phyloP scores from a whole-genome alignment of 2,888 invertebrate genomes.

The Epirrhoe alternata region DNA sequence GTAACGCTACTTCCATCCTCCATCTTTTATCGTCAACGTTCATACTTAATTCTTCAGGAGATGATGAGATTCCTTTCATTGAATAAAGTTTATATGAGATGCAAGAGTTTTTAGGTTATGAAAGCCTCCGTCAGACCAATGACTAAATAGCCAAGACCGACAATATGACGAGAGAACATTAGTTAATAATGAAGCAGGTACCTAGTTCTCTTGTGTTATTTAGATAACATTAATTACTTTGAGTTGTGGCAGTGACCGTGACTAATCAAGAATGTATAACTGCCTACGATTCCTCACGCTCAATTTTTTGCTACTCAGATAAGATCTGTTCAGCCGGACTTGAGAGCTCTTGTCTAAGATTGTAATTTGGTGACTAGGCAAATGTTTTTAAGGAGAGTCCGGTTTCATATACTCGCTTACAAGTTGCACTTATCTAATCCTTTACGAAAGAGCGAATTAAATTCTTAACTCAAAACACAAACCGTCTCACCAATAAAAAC shows the following conservation, averaged over 20 bases:
- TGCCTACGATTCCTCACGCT: conserved; percentile 9
- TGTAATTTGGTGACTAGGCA: not conserved
- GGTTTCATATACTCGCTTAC: too few species aligned
- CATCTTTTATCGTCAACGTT: too few species aligned
- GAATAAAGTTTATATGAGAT: too few species aligned
- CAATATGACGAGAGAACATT: not conserved
- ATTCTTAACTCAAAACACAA: too few species aligned
- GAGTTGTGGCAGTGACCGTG: conserved; percentile 13
- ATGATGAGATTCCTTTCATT: too few species aligned
- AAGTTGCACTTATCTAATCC: too few species aligned
- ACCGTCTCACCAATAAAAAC: too few species aligned
- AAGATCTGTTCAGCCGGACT: conserved; percentile 7
- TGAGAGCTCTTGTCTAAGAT: conserved; percentile 2
- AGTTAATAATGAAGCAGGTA: not conserved
- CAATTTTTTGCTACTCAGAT: conserved; percentile 10
- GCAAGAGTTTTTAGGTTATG: too few species aligned
- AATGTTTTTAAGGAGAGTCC: not conserved
- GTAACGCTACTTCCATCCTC: too few species aligned
- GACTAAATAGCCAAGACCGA: not conserved
- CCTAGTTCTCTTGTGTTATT: not conserved
- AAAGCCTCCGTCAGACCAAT: too few species aligned
- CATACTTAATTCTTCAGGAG: too few species aligned
- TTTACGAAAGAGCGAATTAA: too few species aligned
- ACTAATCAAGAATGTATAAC: conserved; percentile 8
- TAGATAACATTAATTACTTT: conserved; percentile 22